Base-by-base conservation (phyloP, 2,113 vertebrate species). In the Thalassoma bifasciatum region DNA sequence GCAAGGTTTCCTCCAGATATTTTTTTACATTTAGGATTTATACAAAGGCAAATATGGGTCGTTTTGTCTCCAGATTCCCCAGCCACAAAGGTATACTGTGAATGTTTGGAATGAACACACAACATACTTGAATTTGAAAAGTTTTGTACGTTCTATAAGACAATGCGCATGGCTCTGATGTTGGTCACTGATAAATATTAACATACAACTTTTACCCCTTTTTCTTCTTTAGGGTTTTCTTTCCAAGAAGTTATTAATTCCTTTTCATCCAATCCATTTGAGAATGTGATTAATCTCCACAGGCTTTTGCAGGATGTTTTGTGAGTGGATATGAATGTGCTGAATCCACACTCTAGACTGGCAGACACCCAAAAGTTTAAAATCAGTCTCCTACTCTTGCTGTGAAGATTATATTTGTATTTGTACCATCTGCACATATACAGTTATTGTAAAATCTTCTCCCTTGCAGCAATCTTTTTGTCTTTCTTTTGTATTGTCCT, bases 221-320 rank as follows among this genome's bases (percentile, higher is more conserved):
- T n/a, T n/a, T 36, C 30, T 17, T n/a, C 36, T 22, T 49, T 21
- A 23, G 19, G 14, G 24, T 59, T 14, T 53, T 36, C 3, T 76
- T 5, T 24, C 36, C 0, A 54, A 40, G 58, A 70, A 22, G 50
- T 44, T n/a, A 63, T 23, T 23, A 23, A 56, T 47, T 57, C 46
- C 58, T 68, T 66, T 34, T 63, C 23, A 42, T 72, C 11, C 36
- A 42, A 19, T 16, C 38, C 22, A 53, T 19, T 73, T 16, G 60
- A 52, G 62, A 82, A 54, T 46, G 13, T 38, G 17, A 23, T 77
- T 72, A 26, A 72, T 38, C 59, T 51, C 40, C 61, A 17, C n/a
- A 49, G 23, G 64, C 51, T 14, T n/a, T 73, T 72, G 13, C 38
- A 26, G 34, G 36, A 42, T 59, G 26, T 38, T 70, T 17, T 34